phyloP scores from a whole-genome alignment of 1,140 invertebrate genomes.

The Apis cerana region DNA sequence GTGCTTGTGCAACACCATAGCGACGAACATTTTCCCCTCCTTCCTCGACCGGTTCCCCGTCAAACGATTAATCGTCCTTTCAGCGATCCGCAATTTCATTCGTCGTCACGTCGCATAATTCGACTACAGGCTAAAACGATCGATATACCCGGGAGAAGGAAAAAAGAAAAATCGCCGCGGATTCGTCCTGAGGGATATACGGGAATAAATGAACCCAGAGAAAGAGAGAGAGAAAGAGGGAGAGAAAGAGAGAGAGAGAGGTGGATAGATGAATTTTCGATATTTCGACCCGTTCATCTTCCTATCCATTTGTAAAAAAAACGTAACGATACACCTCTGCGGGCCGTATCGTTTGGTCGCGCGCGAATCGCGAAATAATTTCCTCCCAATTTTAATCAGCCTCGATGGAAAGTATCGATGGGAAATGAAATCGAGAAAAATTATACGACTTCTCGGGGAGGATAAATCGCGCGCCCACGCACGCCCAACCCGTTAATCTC shows the following conservation, averaged over 20 bases:
- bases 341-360: too few relatives aligned
- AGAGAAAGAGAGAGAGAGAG: background rate
- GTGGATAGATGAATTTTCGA: conserved; percentile 10
- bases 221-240: background rate
- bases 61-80: conserved; percentile 37
- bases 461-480: conserved; percentile 28
- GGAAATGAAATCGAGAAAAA: conserved; percentile 36
- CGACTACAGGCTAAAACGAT: conserved; percentile 38
- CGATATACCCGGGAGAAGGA: background rate
- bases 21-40: conserved; percentile 75
- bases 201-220: background rate
- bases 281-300: background rate
- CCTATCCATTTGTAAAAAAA: background rate
- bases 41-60: conserved; percentile 28
- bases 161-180: background rate
- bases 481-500: conserved; percentile 41
- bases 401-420: background rate
- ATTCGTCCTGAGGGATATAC: conserved; percentile 16
- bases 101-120: conserved; percentile 48
- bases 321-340: background rate
- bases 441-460: conserved; percentile 1
- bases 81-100: conserved; percentile 41
- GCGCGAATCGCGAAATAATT: background rate
- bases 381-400: background rate
- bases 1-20: conserved; percentile 79